Conservation (phyloP, 2,797 vertebrate species). For the Vipera latastei region DNA sequence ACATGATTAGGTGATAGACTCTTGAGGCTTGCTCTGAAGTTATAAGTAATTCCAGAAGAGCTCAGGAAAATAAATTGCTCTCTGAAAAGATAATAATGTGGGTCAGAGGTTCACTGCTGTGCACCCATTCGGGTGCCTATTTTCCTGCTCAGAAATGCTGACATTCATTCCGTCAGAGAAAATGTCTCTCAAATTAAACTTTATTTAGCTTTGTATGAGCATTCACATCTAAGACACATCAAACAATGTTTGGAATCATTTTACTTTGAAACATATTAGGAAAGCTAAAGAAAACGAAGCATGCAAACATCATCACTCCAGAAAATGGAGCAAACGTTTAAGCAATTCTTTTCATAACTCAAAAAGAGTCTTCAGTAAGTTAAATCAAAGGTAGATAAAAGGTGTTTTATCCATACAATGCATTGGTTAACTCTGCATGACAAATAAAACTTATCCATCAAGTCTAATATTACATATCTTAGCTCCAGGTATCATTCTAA, state of each 20-base stretch:
- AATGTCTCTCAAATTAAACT: slow-evolving; percentile 11
- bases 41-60: slow-evolving; percentile 16
- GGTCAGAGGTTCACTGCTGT: slow-evolving; percentile 10
- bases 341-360: not conserved
- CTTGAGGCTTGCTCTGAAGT: slow-evolving; percentile 12
- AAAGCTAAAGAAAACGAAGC: not conserved
- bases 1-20: slow-evolving; percentile 11
- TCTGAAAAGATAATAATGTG: slow-evolving; percentile 6
- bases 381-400: not conserved
- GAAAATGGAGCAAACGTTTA: not conserved
- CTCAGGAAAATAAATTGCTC: slow-evolving; percentile 26
- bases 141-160: not conserved
- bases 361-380: not conserved
- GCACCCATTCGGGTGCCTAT: not conserved
- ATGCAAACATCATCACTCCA: not conserved
- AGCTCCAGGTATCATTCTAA: not conserved
- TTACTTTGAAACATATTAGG: not conserved
- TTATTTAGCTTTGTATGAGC: not conserved
- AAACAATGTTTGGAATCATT: not conserved
- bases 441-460: not conserved
- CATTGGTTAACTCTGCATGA: not conserved
- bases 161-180: not conserved
- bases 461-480: not conserved
- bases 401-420: not conserved
- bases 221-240: not conserved